These are phyloP conservation scores for Ornithoptera alexandrae DNA, from an alignment of 2,888 invertebrate species.

Conservation along the genomic window DNA sequence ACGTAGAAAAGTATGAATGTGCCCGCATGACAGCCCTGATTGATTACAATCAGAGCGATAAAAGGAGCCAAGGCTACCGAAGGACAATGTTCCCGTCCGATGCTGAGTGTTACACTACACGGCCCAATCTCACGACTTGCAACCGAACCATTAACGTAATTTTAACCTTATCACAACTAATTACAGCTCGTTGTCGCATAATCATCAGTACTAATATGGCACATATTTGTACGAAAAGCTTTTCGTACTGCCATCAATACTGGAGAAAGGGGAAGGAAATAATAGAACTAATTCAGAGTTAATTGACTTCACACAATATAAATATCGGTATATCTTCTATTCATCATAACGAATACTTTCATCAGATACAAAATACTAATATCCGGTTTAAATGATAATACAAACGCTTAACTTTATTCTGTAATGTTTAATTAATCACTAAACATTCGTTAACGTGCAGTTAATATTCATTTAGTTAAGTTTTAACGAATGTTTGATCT, in stretches of 20 bases:
- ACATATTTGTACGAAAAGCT: constrained; percentile 3
- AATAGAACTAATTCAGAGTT: constrained; percentile 37
- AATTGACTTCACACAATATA: constrained; percentile 23
- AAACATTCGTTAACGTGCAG: too few relatives aligned
- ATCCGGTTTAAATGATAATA: neutral
- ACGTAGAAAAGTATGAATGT: constrained; percentile 46
- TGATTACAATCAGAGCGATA: constrained; percentile 50
- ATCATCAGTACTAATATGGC: neutral
- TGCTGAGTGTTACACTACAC: constrained; percentile 27
- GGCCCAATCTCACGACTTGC: constrained; percentile 14
- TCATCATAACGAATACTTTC: neutral
- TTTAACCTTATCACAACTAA: neutral
- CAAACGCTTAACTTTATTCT: neutral
- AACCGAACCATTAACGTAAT: neutral
- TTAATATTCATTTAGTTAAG: too few relatives aligned
- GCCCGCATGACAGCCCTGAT: constrained; percentile 60
- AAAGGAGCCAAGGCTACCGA: constrained; percentile 72
- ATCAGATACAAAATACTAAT: neutral
- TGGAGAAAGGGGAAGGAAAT: constrained; percentile 40
- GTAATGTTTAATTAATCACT: too few relatives aligned
- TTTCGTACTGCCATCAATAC: constrained; percentile 42
- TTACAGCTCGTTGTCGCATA: neutral
- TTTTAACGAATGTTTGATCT: too few relatives aligned
- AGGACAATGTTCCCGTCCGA: constrained; percentile 67
- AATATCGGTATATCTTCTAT: neutral